phyloP scores from a whole-genome alignment of 35 echinoderm and acorn worm species.

The Acanthaster planci region DNA sequence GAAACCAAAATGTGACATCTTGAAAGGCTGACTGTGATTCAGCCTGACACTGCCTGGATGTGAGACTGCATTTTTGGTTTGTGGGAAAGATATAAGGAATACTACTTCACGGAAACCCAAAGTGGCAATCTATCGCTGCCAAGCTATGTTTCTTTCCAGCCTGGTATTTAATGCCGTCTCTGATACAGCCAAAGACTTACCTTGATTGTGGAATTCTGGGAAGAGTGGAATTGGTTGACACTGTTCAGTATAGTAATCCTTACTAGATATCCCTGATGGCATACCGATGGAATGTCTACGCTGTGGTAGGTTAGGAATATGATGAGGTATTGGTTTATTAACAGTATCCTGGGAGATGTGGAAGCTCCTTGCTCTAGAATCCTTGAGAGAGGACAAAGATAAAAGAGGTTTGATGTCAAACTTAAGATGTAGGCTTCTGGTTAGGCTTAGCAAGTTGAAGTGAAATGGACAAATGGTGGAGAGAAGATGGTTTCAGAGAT shows the following conservation, averaged over 20 bases:
- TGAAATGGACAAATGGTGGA: no score
- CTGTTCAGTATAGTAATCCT: slow-evolving; percentile 12
- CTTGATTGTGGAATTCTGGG: slow-evolving; percentile 1
- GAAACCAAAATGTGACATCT: neutral
- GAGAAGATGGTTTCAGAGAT: no score
- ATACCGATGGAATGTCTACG: slow-evolving; percentile 63
- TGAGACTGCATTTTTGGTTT: no score
- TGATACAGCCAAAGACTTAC: neutral
- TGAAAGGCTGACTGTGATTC: neutral
- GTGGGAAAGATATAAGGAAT: no score
- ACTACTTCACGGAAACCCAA: no score
- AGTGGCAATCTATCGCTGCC: no score
- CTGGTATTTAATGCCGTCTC: no score
- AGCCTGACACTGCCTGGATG: no score
- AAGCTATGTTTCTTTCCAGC: no score
- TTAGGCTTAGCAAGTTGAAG: no score
- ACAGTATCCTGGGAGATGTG: neutral
- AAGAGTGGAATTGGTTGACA: slow-evolving; percentile 45
- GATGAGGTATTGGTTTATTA: neutral
- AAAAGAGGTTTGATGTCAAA: no score
- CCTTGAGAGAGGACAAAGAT: neutral
- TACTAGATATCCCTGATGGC: neutral
- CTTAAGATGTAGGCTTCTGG: neutral
- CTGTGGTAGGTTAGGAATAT: neutral
- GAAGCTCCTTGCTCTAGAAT: neutral